Evolutionary conservation across 2,113 vertebrate genomes (phyloP).

Genomic region (Pungitius pungitius): DNA sequence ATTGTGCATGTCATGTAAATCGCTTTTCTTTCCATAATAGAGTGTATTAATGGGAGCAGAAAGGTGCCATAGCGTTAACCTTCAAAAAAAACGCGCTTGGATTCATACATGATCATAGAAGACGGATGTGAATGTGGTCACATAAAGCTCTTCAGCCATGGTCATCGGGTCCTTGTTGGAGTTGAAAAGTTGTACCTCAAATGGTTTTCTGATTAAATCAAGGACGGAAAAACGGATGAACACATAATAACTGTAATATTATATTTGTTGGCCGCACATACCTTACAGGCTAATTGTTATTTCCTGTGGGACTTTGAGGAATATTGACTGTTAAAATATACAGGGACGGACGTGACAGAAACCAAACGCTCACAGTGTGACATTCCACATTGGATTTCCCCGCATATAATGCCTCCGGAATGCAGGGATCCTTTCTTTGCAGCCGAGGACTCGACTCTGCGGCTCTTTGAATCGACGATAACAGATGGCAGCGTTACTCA

Average conservation of each 20-base stretch:
- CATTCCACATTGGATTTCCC: constrained; percentile 34
- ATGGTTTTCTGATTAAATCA: neutral
- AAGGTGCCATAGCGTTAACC: constrained; percentile 11
- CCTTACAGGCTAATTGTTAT: neutral
- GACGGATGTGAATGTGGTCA: constrained; percentile 16
- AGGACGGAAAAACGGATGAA: neutral
- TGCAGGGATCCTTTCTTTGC: neutral
- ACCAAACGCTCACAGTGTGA: constrained; percentile 11
- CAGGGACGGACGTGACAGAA: constrained; percentile 1
- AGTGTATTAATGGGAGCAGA: constrained; percentile 43
- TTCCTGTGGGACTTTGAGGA: neutral
- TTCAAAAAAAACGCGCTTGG: neutral
- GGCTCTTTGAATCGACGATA: constrained; percentile 45
- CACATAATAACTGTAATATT: neutral
- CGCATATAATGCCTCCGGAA: constrained; percentile 6
- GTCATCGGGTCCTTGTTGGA: neutral
- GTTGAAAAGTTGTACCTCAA: neutral
- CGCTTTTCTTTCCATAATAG: constrained; percentile 44
- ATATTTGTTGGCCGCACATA: neutral
- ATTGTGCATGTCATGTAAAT: constrained; percentile 44
- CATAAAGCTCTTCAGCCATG: neutral
- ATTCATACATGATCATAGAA: constrained; percentile 26
- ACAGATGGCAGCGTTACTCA: constrained; percentile 65
- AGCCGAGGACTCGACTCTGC: constrained; percentile 43
- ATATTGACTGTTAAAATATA: neutral